Percentiles rank a stretch among this genome's conserved stretches.
These are phyloP conservation scores for Dastarcus helophoroides DNA, from an alignment of 2,888 invertebrate species.

Conservation along the genomic window DNA sequence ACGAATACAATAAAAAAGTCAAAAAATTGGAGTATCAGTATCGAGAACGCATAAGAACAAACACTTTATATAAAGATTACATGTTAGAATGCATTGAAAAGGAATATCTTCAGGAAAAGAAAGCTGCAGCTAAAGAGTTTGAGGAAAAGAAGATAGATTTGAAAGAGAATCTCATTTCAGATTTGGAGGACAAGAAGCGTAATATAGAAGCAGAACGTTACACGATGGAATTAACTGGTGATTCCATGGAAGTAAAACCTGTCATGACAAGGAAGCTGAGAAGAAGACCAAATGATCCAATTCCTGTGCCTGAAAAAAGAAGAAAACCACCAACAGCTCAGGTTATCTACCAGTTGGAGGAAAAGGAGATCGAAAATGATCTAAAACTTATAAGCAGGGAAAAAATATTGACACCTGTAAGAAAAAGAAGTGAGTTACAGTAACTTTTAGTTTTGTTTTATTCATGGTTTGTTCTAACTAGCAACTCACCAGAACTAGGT, in stretches of 20 bases:
- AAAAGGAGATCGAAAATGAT: constrained; percentile 80
- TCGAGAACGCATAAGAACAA: constrained; percentile 67
- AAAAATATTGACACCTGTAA: constrained; percentile 37
- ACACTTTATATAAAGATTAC: constrained; percentile 67
- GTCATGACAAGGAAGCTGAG: constrained; percentile 90
- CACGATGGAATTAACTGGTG: constrained; percentile 82
- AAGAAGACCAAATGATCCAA: constrained; percentile 86
- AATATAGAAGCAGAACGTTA: constrained; percentile 78
- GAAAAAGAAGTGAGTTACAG: constrained; percentile 42
- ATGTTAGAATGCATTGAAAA: constrained; percentile 77
- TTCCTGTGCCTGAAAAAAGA: constrained; percentile 79
- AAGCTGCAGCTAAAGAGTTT: constrained; percentile 81
- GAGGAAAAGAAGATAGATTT: constrained; percentile 91
- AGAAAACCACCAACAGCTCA: constrained; percentile 74
- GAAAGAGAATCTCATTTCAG: constrained; percentile 75
- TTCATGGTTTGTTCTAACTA: too few relatives aligned
- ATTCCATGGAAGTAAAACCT: constrained; percentile 85
- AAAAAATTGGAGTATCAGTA: constrained; percentile 73
- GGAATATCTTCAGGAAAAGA: constrained; percentile 80
- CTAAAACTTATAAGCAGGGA: constrained; percentile 64
- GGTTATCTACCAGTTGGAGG: constrained; percentile 78
- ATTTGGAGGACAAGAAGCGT: constrained; percentile 86
- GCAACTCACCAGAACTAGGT: too few relatives aligned
- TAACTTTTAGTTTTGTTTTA: too few relatives aligned
- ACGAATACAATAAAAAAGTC: constrained; percentile 72